Evolutionary conservation across 2,888 invertebrate species (phyloP).

Genomic region (Andrena bicolor): DNA sequence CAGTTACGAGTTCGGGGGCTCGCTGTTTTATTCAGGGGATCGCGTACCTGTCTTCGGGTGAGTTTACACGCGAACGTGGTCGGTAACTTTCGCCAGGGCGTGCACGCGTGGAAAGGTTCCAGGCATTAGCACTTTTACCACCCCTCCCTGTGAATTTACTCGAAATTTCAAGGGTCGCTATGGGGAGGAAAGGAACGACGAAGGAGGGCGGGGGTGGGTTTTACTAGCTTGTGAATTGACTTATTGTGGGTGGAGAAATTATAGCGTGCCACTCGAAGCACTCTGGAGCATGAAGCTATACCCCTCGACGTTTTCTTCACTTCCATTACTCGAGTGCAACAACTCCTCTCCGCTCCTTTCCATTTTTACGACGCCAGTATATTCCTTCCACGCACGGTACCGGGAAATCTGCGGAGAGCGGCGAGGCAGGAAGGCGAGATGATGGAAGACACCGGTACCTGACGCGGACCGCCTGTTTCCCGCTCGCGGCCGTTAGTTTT

Average conservation of each 20-base stretch:
- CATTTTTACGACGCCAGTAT: neutral
- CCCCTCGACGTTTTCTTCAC: neutral
- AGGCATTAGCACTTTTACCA: conserved; percentile 45
- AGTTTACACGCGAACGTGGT: conserved; percentile 41
- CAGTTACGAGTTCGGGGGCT: conserved; percentile 37
- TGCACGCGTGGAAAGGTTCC: conserved; percentile 13
- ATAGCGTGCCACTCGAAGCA: neutral
- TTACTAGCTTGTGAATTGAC: conserved; percentile 76
- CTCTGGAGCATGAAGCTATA: neutral
- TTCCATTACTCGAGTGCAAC: neutral
- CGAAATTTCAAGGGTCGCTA: conserved; percentile 4
- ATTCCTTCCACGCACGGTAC: neutral
- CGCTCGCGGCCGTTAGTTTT: conserved; percentile 51
- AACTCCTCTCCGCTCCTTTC: neutral
- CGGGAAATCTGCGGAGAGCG: conserved; percentile 35
- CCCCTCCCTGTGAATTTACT: conserved; percentile 14
- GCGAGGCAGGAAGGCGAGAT: conserved; percentile 7
- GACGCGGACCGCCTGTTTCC: conserved; percentile 41
- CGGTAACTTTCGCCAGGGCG: conserved; percentile 33
- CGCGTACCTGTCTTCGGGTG: conserved; percentile 36
- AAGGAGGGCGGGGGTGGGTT: neutral
- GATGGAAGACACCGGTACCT: conserved; percentile 51
- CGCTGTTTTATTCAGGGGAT: conserved; percentile 53
- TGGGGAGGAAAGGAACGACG: neutral
- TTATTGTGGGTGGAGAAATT: conserved; percentile 43